Evolutionary conservation across 2,888 invertebrate species (phyloP).

Genomic region (Apamea crenata): DNA sequence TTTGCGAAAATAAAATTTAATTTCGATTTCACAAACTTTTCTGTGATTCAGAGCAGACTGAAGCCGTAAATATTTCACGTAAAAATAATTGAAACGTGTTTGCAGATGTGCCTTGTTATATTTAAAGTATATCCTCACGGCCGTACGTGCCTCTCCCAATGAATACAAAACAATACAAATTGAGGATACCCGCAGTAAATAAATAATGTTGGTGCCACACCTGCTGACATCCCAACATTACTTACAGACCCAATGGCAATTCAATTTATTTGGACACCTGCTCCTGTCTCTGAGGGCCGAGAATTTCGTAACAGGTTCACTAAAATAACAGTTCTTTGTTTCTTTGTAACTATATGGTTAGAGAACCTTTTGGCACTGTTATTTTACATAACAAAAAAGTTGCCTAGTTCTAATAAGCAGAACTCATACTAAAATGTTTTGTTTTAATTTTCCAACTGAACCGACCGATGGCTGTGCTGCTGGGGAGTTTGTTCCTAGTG

Average conservation of each 20-base stretch:
- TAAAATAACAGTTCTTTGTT: slow-evolving; percentile 36
- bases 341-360: not conserved
- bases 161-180: slow-evolving; percentile 56
- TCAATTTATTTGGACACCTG: slow-evolving; percentile 75
- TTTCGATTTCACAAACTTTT: slow-evolving; percentile 10
- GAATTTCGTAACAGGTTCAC: slow-evolving; percentile 45
- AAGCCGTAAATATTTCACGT: slow-evolving; percentile 14
- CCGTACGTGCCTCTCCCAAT: slow-evolving; percentile 34
- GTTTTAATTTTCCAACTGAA: not conserved
- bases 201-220: slow-evolving; percentile 60
- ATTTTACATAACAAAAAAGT: not conserved
- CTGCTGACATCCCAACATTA: slow-evolving; percentile 59
- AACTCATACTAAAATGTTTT: not conserved
- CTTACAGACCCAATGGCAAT: slow-evolving; percentile 66
- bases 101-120: slow-evolving; percentile 47
- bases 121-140: slow-evolving; percentile 38
- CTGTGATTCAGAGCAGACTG: not conserved
- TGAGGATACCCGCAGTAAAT: slow-evolving; percentile 52
- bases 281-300: slow-evolving; percentile 40
- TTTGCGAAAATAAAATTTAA: slow-evolving; percentile 38
- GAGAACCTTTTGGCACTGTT: not conserved
- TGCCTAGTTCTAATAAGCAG: not conserved
- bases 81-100: slow-evolving; percentile 43
- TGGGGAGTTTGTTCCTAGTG: not conserved
- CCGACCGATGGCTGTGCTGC: not conserved